phyloP scores from a whole-genome alignment of 2,888 invertebrate genomes.

The Dicycla oo region DNA sequence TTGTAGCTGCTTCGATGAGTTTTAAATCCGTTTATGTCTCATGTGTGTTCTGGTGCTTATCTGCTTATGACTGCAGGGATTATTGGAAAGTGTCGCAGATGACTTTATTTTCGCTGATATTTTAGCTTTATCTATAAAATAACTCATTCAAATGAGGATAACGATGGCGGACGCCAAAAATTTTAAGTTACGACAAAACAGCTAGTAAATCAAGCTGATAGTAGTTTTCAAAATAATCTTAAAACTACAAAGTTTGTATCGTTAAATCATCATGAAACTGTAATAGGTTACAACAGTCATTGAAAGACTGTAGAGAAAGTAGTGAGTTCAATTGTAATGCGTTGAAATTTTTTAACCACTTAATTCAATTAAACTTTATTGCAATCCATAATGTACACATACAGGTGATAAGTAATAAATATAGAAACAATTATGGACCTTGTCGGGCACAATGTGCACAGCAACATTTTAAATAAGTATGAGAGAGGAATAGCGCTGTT shows the following conservation, averaged over 20 bases:
- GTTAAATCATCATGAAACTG: neutral
- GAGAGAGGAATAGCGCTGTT: no score
- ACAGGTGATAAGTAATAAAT: no score
- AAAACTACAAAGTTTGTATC: neutral
- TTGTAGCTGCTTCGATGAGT: constrained; percentile 54
- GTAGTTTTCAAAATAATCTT: neutral
- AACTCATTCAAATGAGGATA: neutral
- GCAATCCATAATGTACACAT: no score
- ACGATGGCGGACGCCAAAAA: neutral
- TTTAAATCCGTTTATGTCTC: constrained; percentile 51
- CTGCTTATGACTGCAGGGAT: neutral
- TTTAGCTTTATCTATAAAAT: neutral
- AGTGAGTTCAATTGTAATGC: no score
- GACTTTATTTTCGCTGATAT: constrained; percentile 4
- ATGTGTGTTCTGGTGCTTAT: constrained; percentile 35
- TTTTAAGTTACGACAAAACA: neutral
- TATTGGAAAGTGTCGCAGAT: neutral
- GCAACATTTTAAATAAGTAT: no score
- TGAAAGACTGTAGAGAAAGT: no score
- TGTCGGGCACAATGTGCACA: no score
- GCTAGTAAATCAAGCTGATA: neutral
- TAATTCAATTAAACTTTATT: no score
- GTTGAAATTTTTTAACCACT: no score
- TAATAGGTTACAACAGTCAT: neutral
- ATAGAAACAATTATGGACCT: no score